phyloP scores from a whole-genome alignment of 2,113 vertebrate species.

The Pseudonaja textilis region DNA sequence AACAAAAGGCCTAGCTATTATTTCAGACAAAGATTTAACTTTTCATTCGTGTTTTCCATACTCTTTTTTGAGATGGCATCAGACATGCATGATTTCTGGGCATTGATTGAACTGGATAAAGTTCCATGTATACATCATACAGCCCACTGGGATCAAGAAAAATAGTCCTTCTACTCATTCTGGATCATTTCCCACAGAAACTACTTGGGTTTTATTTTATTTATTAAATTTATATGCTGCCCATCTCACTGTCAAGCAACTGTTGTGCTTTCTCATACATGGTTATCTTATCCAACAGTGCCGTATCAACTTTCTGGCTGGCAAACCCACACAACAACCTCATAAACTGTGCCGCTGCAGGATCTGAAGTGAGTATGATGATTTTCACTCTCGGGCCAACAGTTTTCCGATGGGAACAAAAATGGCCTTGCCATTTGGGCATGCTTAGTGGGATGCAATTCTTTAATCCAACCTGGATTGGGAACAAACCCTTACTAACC shows the following conservation, averaged over 20 bases:
- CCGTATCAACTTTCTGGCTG: slow-evolving; percentile 97
- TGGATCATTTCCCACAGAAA: not conserved
- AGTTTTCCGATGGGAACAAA: slow-evolving; percentile 28
- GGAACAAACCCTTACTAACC: slow-evolving; percentile 16
- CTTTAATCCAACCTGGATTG: not conserved
- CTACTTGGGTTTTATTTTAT: not conserved
- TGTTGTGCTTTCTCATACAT: not conserved
- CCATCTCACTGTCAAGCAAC: not conserved
- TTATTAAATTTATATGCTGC: not conserved
- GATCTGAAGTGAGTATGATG: slow-evolving; percentile 86
- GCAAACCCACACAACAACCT: slow-evolving; percentile 98
- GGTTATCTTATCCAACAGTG: slow-evolving; percentile 70
- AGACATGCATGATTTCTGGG: not conserved
- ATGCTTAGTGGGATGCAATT: not conserved
- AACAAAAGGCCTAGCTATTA: not conserved
- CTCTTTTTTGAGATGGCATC: not conserved
- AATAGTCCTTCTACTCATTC: not conserved
- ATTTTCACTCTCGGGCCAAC: not conserved
- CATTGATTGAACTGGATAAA: not conserved
- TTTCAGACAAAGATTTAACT: not conserved
- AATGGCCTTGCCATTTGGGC: not conserved
- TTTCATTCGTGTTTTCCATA: not conserved
- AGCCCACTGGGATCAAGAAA: not conserved
- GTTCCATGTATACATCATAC: not conserved
- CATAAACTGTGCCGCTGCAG: slow-evolving; percentile 91